A percentile compares a stretch with the other conserved stretches of the same genome.
Conservation (phyloP, 2,888 invertebrate species). For the Thumatha senex region DNA sequence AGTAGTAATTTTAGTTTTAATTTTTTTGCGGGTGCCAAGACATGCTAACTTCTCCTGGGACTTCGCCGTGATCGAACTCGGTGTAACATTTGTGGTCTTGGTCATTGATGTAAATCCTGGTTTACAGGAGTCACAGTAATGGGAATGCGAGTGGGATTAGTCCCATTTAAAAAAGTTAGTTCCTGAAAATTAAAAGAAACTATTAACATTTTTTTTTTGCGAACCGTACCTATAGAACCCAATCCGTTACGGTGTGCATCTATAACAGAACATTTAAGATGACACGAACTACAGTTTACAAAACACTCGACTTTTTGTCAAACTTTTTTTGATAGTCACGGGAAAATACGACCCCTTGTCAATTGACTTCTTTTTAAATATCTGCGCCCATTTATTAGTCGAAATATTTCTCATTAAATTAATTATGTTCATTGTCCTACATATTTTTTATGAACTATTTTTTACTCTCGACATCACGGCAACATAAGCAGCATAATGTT, state of each 20-base stretch:
- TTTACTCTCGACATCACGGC: no score
- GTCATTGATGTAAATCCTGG: no score
- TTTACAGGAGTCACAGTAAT: no score
- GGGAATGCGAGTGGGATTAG: no score
- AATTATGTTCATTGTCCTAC: background rate
- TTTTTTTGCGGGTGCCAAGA: no score
- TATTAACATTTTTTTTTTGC: background rate
- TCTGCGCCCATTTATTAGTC: constrained; percentile 1
- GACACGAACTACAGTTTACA: constrained; percentile 22
- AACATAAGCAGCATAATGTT: no score
- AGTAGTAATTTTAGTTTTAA: no score
- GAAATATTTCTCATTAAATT: background rate
- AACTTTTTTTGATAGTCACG: constrained; percentile 22
- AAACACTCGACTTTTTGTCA: constrained; percentile 27
- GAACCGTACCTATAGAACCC: constrained; percentile 16
- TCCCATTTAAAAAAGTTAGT: no score
- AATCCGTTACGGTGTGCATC: constrained; percentile 22
- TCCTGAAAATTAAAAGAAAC: background rate
- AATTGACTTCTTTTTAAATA: background rate
- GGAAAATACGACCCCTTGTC: constrained; percentile 22
- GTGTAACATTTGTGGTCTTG: no score
- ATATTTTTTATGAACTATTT: background rate
- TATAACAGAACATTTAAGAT: constrained; percentile 23
- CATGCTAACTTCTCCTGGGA: no score
- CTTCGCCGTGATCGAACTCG: no score